Evolutionary conservation across 2,888 invertebrate species (phyloP).

Genomic region (Leucophora obtusa): DNA sequence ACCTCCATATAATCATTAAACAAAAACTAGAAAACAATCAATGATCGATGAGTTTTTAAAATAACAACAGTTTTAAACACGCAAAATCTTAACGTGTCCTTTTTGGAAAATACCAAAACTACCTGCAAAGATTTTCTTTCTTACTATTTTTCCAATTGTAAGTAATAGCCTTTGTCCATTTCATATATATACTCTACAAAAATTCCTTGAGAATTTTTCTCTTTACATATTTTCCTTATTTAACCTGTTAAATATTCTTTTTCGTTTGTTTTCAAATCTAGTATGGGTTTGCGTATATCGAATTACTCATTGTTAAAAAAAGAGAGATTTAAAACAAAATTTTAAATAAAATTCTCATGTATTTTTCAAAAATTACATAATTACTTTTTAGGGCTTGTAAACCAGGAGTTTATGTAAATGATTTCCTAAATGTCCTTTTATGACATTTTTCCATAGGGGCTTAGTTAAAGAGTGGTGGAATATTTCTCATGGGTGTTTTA

Average conservation of each 20-base stretch:
- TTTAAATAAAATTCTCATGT: constrained; percentile 11
- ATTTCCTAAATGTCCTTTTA: not conserved
- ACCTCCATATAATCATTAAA: constrained; percentile 54
- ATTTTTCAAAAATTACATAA: constrained; percentile 3
- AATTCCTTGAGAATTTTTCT: not conserved
- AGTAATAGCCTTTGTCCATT: constrained; percentile 37
- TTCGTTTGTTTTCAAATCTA: not conserved
- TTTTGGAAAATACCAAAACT: not conserved
- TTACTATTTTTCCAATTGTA: not conserved
- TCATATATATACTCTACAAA: not conserved
- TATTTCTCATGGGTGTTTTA: not conserved
- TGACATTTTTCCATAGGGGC: constrained; percentile 12
- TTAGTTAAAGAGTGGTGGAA: not conserved
- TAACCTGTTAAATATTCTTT: constrained; percentile 30
- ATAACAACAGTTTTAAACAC: not conserved
- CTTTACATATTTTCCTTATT: not conserved
- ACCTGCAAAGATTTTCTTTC: constrained; percentile 7
- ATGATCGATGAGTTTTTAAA: constrained; percentile 38
- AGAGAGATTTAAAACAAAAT: not conserved
- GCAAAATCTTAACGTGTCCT: constrained; percentile 2
- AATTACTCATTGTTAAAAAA: constrained; percentile 22
- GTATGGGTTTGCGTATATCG: constrained; percentile 22
- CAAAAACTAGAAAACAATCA: constrained; percentile 6
- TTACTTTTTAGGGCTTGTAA: not conserved
- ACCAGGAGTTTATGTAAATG: constrained; percentile 22